These are phyloP conservation scores for Thamnophis elegans DNA, from an alignment of 2,797 vertebrate species.

Conservation along the genomic window DNA sequence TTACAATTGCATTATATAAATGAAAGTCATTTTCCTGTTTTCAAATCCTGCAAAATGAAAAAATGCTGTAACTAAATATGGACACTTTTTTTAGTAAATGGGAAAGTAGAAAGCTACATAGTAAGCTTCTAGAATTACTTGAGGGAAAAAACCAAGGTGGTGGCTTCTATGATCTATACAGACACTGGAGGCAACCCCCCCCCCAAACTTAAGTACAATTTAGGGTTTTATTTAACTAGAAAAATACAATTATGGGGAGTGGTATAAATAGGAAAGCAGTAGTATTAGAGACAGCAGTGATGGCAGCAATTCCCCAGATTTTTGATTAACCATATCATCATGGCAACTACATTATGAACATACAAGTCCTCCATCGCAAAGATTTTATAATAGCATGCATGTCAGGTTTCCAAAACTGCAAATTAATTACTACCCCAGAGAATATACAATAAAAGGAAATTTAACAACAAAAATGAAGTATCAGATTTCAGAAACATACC, in stretches of 20 bases:
- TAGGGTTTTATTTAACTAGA: too few species aligned
- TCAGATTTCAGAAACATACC: neutral
- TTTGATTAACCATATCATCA: neutral
- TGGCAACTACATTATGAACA: neutral
- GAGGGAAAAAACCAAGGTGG: neutral
- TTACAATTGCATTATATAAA: neutral
- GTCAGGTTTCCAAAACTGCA: neutral
- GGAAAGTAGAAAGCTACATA: neutral
- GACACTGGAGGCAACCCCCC: neutral
- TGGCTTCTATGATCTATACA: neutral
- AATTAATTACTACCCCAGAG: neutral
- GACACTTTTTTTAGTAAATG: neutral
- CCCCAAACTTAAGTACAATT: too few species aligned
- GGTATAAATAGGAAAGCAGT: neutral
- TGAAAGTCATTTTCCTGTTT: neutral
- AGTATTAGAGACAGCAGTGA: neutral
- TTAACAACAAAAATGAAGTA: constrained; percentile 3
- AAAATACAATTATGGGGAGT: neutral
- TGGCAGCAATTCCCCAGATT: neutral
- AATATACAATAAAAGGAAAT: neutral
- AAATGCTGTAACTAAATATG: neutral
- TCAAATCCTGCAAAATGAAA: neutral
- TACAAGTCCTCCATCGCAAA: neutral
- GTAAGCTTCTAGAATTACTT: neutral
- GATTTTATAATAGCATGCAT: neutral